Base-by-base conservation (phyloP, 2,888 invertebrate species). In the Polyommatus iphigenia region DNA sequence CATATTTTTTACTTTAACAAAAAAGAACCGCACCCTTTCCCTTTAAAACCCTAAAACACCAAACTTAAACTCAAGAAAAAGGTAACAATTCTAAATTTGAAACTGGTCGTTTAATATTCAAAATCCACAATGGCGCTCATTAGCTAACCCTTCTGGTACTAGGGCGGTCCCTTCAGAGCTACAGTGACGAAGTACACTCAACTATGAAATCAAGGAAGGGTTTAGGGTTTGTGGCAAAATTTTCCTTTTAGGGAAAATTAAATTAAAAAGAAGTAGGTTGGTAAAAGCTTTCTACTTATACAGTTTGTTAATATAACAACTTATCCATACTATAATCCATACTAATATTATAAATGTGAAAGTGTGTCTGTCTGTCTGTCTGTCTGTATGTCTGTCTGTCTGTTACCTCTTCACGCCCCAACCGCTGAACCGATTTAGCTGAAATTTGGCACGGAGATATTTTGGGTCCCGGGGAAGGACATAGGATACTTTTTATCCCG, bases 81-180 rank as follows among this genome's bases (percentile, higher is more conserved):
- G 67, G 67, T 67, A 15, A 29, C 15, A 32, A 67, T 32, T 32
- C 32, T 67, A 67, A 67, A 73, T 73, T 73, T 73, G 20, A 41
- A 73, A 73, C 24, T 73, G 46, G 41, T 20, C 73, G 73, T n/a
- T 73, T 46, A 73, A 73, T 73, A 73, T 41, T 46, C 73, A 73
- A 72, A 41, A 41, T 72, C 72, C 72, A 41, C 73, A 20, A 46
- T 24, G 46, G 20, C 41, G 73, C 46, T 73, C 73, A 41, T 73
- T 73, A 73, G 73, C n/a, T 7, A 18, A 29, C 29, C 67, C 29
- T 29, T 67, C 67, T 67, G 73, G 20, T 24, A 24, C 10, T 8
- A 20, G 62, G 24, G 62, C 62, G 13, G 62, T 67, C 67, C 67
- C 18, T 67, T 18, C 67, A 18, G 67, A 18, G 67, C 62, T 62